Percentiles rank a stretch among this genome's conserved stretches.
Conservation (phyloP, 1,140 invertebrate genomes). For the Ceratitis capitata region DNA sequence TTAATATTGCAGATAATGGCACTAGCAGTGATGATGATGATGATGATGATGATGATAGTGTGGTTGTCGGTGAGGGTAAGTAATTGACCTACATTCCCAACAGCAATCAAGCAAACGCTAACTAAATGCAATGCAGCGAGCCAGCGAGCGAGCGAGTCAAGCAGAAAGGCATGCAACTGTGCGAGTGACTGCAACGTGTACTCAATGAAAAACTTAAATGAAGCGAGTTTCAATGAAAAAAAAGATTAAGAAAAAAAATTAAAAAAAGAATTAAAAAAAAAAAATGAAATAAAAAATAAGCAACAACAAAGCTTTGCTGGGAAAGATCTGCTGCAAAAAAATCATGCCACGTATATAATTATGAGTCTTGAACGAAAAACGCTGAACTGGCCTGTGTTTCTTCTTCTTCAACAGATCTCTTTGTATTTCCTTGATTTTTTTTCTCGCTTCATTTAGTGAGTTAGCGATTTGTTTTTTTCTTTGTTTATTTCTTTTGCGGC, state of each 20-base stretch:
- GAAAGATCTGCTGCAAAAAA: conserved; percentile 28
- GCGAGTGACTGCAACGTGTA: neutral
- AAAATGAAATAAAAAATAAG: neutral
- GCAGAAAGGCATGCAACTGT: neutral
- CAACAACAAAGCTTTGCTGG: neutral
- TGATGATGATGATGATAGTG: neutral
- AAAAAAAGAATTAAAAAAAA: neutral
- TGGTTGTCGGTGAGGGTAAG: conserved; percentile 7
- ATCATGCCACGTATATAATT: neutral
- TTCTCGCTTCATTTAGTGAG: neutral
- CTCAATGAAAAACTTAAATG: no score
- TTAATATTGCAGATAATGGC: neutral
- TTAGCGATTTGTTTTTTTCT: no score
- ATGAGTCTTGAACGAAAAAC: neutral
- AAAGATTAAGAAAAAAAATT: neutral
- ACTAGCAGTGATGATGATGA: neutral
- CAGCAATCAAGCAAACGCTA: neutral
- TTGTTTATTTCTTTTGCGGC: no score
- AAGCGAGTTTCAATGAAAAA: neutral
- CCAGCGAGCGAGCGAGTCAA: no score
- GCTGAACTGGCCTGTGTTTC: neutral
- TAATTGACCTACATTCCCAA: conserved; percentile 26
- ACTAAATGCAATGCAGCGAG: conserved; percentile 3
- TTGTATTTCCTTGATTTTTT: neutral
- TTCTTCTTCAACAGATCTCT: no score